Conservation (phyloP, 2,113 vertebrate species). For the Theristicus caerulescens region DNA sequence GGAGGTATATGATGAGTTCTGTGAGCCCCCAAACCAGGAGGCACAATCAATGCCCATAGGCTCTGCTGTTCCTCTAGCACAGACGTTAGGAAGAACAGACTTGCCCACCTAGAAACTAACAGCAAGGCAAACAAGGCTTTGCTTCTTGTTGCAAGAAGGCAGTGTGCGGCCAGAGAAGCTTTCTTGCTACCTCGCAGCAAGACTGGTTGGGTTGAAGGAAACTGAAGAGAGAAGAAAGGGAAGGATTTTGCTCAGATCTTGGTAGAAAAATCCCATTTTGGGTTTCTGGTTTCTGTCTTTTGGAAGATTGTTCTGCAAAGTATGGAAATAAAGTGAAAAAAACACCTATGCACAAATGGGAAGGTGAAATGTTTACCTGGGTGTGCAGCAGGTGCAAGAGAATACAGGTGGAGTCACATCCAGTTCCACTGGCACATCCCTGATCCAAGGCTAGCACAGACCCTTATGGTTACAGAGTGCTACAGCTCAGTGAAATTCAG, state of each 20-base stretch:
- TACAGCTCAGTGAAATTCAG: not conserved
- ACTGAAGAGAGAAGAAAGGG: not conserved
- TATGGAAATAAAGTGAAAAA: not conserved
- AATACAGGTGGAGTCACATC: not conserved
- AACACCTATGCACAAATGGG: not conserved
- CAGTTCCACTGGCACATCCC: not conserved
- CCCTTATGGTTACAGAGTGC: not conserved
- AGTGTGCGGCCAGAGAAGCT: accelerated
- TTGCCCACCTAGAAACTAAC: not conserved
- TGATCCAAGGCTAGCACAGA: not conserved
- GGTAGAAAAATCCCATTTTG: not conserved
- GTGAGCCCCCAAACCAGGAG: too few relatives aligned
- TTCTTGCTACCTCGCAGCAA: not conserved
- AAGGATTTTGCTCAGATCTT: not conserved
- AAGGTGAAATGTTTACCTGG: not conserved
- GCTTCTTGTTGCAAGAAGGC: not conserved
- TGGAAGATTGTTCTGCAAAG: not conserved
- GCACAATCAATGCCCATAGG: not conserved
- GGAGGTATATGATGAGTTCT: not conserved
- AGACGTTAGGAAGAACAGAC: not conserved
- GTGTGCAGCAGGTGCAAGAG: not conserved
- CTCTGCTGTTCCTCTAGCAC: not conserved
- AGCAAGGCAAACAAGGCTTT: not conserved
- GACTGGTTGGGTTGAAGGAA: not conserved
- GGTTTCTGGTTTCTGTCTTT: not conserved